Base-by-base conservation (phyloP, 2,888 invertebrate genomes). In the Thecophora atra region DNA sequence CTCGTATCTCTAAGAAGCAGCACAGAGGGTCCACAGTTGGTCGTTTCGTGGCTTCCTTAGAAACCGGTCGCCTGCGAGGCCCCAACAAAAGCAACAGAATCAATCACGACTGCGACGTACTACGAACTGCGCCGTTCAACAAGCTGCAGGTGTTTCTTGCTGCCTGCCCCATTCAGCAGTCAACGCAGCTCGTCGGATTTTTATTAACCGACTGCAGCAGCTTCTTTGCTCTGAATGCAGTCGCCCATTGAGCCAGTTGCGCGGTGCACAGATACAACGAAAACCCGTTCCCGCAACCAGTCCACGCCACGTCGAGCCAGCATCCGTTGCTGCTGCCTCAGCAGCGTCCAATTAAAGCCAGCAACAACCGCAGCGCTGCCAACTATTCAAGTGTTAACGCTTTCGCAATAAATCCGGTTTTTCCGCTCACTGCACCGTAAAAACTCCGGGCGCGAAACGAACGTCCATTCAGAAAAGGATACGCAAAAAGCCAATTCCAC, bases 31-130 rank as follows among this genome's bases (percentile, higher is more conserved):
- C 21, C 42, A 8, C 21, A 47, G 64, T 26, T 44, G 37, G 64
- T 64, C 44, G 66, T 28, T 66, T 68, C 47, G 51, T 76, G 78
- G 80, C 81, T 81, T 81, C 81, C 81, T 83, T 78, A 76, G 77
- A 77, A 83, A 81, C 81, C 83, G 81, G 81, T 81, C 78, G 28
- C 19, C n/a, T n/a, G 15, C 17, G 72, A 77, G 76, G 74, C 52
- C 37, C 28, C 47, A 69, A 42, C 64, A 66, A 71, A 52, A 63
- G n/a, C 19, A 24, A 70, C n/a, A 63, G 54, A 54, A 70, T 70
- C 63, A 63, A 54, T 37, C 52, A 47, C 37, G 30, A 13, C 30
- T 21, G 17, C 70, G 64, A 15, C 15, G 62, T 58, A n/a, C 47
- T 71, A 56, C 65, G 65, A 17, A 13, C 30, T 21, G 17, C 15